Base-by-base conservation (phyloP, 1,140 invertebrate genomes). In the Drosophila prosaltans region DNA sequence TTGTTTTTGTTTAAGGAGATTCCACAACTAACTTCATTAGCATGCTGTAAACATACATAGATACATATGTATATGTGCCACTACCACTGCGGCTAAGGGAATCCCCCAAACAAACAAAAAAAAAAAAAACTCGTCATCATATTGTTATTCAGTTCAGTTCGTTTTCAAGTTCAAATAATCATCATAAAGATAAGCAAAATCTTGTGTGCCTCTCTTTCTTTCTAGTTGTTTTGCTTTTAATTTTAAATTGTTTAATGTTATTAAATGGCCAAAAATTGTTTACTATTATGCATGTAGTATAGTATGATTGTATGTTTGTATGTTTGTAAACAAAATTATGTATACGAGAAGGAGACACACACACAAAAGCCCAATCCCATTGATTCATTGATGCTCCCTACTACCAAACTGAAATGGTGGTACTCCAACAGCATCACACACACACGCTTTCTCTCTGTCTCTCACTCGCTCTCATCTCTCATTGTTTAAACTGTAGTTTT, bases 181-280 rank as follows among this genome's bases (percentile, higher is more conserved):
- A 89, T 89, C 84, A 89, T 89, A 89, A 89, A 89, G 84, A 84
- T 89, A 89, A 89, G 80, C 79, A 51, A 51, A 51, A 51, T 51
- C 45, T 26, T 24, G 21, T 51, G 45, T 26, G 45, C 45, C 21
- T 45, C 5, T 21, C 43, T 51, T 24, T 26, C 45, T 51, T 10
- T 51, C 45, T 51, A 51, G 66, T 54, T 64, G 84, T 89, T 88
- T 88, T 81, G 84, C 78, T 89, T 89, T 89, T 89, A 89, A 89
- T 89, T 89, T 89, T 48, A 64, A 89, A 89, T 51, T 89, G 84
- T 88, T 62, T 89, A 91, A 91, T 91, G 88, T 91, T 91, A 91
- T 91, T 91, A 91, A 91, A 91, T 91, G 81, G 83, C 78, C 80
- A 76, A 76, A 84, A 91, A 91, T 91, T 91, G 88, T 91, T 91